These are phyloP conservation scores for Cirrhinus mrigala DNA, from an alignment of 2,797 vertebrate species.

Conservation along the genomic window DNA sequence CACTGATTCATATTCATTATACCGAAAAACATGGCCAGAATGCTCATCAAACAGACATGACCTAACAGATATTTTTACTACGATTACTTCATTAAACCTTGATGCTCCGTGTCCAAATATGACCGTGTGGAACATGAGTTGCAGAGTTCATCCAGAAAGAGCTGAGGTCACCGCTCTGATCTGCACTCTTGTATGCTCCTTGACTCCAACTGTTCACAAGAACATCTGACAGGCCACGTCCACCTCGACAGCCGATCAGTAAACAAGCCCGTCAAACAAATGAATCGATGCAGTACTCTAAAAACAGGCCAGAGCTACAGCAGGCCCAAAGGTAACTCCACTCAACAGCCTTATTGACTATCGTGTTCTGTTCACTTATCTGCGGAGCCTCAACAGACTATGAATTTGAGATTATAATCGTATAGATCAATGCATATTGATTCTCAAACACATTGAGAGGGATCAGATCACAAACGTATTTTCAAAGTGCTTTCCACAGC, in stretches of 20 bases:
- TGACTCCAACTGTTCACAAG: slow-evolving; percentile 33
- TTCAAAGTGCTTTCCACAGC: slow-evolving; percentile 14
- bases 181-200: slow-evolving; percentile 19
- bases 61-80: neutral
- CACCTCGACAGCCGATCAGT: slow-evolving; percentile 28
- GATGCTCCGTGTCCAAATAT: neutral
- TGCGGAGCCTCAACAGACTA: neutral
- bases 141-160: slow-evolving; percentile 45
- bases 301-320: slow-evolving; percentile 8
- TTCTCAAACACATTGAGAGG: neutral
- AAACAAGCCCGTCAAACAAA: slow-evolving; percentile 51
- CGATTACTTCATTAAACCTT: neutral
- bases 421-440: slow-evolving; percentile 29
- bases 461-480: neutral
- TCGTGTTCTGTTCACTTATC: neutral
- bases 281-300: slow-evolving; percentile 11
- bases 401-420: slow-evolving; percentile 20
- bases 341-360: neutral
- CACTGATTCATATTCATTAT: neutral
- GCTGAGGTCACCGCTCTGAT: slow-evolving; percentile 41
- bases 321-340: slow-evolving; percentile 25
- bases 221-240: slow-evolving; percentile 35
- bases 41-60: neutral
- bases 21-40: neutral
- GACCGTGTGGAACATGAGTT: slow-evolving; percentile 37